Percentiles rank a stretch among this genome's conserved stretches.
Conservation (phyloP, 2,797 vertebrate genomes). For the Platyrinchus mystaceus region DNA sequence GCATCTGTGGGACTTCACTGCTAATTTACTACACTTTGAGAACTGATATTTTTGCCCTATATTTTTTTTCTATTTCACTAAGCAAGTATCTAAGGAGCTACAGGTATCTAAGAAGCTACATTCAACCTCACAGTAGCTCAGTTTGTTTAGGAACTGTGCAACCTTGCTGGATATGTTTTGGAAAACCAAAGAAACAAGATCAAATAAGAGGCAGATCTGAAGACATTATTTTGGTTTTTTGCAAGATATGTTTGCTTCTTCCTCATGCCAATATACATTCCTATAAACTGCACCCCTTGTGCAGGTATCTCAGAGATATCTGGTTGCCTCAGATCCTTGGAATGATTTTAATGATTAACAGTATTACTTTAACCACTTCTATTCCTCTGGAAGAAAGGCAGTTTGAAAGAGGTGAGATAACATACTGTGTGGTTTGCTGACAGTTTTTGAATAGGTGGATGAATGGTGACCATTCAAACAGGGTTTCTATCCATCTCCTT, state of each 20-base stretch:
- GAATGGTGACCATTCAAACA: neutral
- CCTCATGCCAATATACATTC: neutral
- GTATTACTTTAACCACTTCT: neutral
- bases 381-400: neutral
- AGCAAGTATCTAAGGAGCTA: neutral
- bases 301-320: neutral
- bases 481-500: neutral
- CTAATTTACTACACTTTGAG: neutral
- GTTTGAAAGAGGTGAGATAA: neutral
- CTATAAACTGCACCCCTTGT: neutral
- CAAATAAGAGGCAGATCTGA: neutral
- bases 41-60: neutral
- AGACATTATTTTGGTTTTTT: neutral
- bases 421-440: neutral
- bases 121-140: neutral
- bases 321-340: neutral
- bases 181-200: neutral
- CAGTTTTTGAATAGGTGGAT: neutral
- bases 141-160: neutral
- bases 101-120: neutral
- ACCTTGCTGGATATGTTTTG: neutral
- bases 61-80: neutral
- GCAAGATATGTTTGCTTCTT: neutral
- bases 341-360: neutral
- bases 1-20: neutral